Evolutionary conservation across 2,888 invertebrate species (phyloP), one percentile per base, ranked within the genome.

Genomic region (Pecten maximus): DNA sequence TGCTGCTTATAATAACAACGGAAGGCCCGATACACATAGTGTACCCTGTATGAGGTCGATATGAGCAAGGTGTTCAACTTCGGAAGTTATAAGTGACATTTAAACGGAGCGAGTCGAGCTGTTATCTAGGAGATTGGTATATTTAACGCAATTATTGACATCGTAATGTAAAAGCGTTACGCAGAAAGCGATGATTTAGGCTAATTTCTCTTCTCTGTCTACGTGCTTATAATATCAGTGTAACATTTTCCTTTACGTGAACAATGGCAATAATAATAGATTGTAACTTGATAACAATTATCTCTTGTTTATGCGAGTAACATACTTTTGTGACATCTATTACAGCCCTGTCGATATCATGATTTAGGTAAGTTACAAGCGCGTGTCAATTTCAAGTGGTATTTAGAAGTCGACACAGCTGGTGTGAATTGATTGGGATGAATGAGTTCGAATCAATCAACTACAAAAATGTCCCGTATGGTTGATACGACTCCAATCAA

Each of bases 391-490:
- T 74, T 74, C 74, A 74, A 74, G 28, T 74, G 60, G 28, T 28
- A 28, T 28, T 74, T 74, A 74, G 74, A 74, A 74, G 35, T 74
- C 74, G 35, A 74, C 74, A 74, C 74, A 74, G 74, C 74, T 74
- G 74, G 74, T 74, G 74, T 35, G 15, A 35, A 28, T 74, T 74
- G 74, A 28, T 74, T 35, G 35, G 28, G 74, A 74, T 35, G 74
- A 74, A 74, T 74, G 74, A 15, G 74, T 74, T 74, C 74, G 23
- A 35, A 74, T 74, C 74, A 74, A 74, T 74, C 28, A 28, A 15
- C 74, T 35, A 12, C 23, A 35, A 28, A 74, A 28, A 35, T 12
- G 28, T 10, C 28, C 12, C 35, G 8, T 35, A 12, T 44, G 35
- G 10, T 23, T 10, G 19, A 12, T 28, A 74, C 23, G 1, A 74